A percentile compares a stretch with the other conserved stretches of the same genome.
Conservation (phyloP, 2,113 vertebrate genomes). For the Sakesphorus luctuosus region DNA sequence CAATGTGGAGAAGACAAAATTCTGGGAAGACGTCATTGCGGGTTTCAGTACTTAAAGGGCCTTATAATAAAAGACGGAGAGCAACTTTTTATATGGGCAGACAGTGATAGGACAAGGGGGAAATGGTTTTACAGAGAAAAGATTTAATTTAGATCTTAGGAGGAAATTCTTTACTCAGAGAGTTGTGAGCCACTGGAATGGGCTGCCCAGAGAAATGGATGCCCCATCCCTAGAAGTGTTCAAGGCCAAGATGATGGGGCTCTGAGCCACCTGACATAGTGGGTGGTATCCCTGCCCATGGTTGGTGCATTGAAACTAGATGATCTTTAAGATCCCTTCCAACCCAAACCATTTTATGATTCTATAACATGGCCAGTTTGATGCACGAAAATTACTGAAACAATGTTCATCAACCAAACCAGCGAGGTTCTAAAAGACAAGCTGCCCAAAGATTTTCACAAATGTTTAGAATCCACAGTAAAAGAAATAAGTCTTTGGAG, state of each 20-base stretch:
- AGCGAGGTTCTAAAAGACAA: neutral
- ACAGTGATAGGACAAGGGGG: rapidly evolving
- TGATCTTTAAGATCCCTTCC: neutral
- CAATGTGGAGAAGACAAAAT: neutral
- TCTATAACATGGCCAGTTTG: neutral
- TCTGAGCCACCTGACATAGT: neutral
- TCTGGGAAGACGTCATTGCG: neutral
- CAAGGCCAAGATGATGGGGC: neutral
- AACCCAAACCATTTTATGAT: neutral
- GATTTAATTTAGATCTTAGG: neutral
- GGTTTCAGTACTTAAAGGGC: neutral
- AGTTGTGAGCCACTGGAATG: neutral
- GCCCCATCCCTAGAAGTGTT: neutral
- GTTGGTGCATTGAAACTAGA: neutral
- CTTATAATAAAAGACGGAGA: neutral
- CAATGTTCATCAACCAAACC: neutral
- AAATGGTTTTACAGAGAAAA: neutral
- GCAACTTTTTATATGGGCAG: neutral
- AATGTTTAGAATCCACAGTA: neutral
- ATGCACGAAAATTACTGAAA: neutral
- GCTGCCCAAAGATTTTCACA: neutral
- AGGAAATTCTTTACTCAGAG: neutral
- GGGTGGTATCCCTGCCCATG: neutral
- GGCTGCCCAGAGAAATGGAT: neutral
- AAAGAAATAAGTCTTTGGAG: neutral